Base-by-base conservation (phyloP, 2,113 vertebrate genomes). In the Microtus oregoni region DNA sequence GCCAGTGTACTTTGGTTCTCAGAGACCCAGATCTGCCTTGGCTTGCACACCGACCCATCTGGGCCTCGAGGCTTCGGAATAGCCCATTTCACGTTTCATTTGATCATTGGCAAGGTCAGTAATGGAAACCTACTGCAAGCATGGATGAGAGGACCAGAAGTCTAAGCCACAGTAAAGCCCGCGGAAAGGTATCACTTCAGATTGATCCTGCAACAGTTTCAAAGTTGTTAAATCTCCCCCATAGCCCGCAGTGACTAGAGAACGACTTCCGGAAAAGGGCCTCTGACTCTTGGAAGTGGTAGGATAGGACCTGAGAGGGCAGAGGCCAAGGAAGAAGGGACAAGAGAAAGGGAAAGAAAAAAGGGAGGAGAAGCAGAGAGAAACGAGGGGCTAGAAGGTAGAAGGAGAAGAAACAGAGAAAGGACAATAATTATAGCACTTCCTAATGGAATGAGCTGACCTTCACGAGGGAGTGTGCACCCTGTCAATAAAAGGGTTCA, bases 71-170 rank as follows among this genome's bases (percentile, higher is more conserved):
- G 75, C 82, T 70, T 73, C 41, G 19, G 22, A 89, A 44, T 65
- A 41, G 91, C 55, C 38, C 79, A 65, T 87, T 63, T 79, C 70
- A 75, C 52, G 81, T 85, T 86, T 93, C 55, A 7, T 67, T 41
- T 76, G 44, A 20, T 92, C 67, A 20, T 52, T 86, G 26, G 76
- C 52, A 61, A 47, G 35, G 93, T 96, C 90, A 82, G 92, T 91
- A 85, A 13, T 65, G 94, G 73, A 88, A 95, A 89, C 1, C 19
- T 17, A 47, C n/a, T 7, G n/a, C 63, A 81, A 3, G 19, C 6
- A 1, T 14, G 85, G 85, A 67, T 55, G 85, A 52, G 28, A 65
- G 83, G 65, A 67, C 30, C 52, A 73, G 50, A 97, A 92, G 81
- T 79, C 72, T 44, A 32, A 85, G 65, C 15, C 65, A 10, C 20